phyloP scores from a whole-genome alignment of 2,888 invertebrate species.

The Microctonus brassicae region DNA sequence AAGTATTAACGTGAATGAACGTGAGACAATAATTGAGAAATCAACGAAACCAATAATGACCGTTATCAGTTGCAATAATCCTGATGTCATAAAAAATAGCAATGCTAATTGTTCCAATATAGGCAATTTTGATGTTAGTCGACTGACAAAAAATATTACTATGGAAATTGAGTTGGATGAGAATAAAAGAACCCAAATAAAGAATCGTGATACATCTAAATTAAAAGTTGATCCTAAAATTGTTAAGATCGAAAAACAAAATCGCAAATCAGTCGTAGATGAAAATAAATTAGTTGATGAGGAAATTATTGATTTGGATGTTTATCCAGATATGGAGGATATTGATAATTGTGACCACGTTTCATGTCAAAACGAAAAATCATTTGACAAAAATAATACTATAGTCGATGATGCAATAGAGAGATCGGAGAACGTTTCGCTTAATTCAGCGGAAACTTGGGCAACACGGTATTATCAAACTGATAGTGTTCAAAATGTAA shows the following conservation, averaged over 20 bases:
- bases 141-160: conserved; percentile 37
- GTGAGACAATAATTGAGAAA: conserved; percentile 8
- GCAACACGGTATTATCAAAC: conserved; percentile 67
- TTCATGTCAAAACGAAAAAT: neutral
- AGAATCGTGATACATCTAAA: conserved; percentile 5
- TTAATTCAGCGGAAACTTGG: conserved; percentile 65
- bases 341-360: conserved; percentile 51
- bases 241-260: neutral
- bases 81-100: too few species aligned
- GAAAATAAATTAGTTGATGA: conserved; percentile 46
- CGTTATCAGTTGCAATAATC: conserved; percentile 2
- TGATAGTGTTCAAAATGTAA: conserved; percentile 66
- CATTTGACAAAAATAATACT: neutral
- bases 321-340: conserved; percentile 66
- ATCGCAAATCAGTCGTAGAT: neutral
- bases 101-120: too few species aligned
- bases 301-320: conserved; percentile 66
- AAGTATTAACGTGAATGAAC: neutral
- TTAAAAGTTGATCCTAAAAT: neutral
- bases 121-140: conserved; percentile 22
- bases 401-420: conserved; percentile 25
- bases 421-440: conserved; percentile 25
- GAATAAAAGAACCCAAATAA: conserved; percentile 28
- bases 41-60: neutral
- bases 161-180: conserved; percentile 37